Base-by-base conservation (phyloP, 2,797 vertebrate species). In the Eremophila alpestris region DNA sequence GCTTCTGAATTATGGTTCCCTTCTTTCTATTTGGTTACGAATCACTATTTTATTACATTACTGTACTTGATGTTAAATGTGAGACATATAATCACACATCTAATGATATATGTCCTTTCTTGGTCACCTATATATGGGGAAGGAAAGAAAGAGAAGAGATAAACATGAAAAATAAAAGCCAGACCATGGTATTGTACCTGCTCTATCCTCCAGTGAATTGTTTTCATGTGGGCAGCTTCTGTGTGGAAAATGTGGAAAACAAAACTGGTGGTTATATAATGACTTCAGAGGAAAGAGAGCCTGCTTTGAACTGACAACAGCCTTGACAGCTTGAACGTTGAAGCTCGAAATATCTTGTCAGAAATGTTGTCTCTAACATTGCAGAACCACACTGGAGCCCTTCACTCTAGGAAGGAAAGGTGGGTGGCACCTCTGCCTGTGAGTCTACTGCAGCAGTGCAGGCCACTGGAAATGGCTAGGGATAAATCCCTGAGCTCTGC, bases 281-380 rank as follows among this genome's bases (percentile, higher is more conserved):
- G 71, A 64, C 74, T 95, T 89, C 82, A 91, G 89, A 93, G 75
- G 73, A 92, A 87, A 91, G 93, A 93, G 59, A 90, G 56, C 62
- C 68, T 95, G 51, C 89, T 94, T 96, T 89, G 79, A 96, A 95
- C 84, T 94, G 94, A 96, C 94, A 97, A 88, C 87, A 97, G 78
- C 24, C 49, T 92, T 93, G 85, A 83, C 92, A 97, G 93, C 84
- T 60, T 94, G 83, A 96, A 94, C 16, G 74, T 38, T 95, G 69
- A 88, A 87, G 88, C 69, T 95, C 83, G 94, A 97, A 97, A 97
- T 92, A 94, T 74, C 74, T 92, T 87, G 82, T 81, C 71, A 89
- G 78, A 90, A 85, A 82, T 75, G 83, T 21, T 10, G 20, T 52
- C 67, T 93, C 78, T 71, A 89, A 48, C 93, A 56, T 18, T 92